Evolutionary conservation across 2,113 vertebrate species (phyloP).

Genomic region (Planiliza haematocheilus): DNA sequence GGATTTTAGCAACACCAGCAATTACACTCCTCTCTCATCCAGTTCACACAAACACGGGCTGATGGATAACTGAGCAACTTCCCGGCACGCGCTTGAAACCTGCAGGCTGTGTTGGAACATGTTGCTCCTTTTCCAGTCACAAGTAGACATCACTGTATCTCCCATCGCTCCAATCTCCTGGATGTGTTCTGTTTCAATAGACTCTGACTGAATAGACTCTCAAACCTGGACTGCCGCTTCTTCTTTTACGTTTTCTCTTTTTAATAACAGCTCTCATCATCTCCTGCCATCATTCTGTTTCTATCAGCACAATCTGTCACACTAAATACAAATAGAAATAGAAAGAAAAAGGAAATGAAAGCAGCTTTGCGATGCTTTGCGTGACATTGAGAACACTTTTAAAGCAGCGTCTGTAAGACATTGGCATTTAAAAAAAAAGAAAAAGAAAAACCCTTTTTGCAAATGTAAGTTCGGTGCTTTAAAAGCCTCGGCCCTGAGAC

Average conservation of each 20-base stretch:
- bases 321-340: conserved; percentile 5
- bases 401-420: conserved; percentile 44
- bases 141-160: not conserved
- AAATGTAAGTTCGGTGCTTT: conserved; percentile 40
- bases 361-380: not conserved
- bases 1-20: conserved; percentile 24
- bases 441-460: conserved; percentile 1
- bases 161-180: conserved; percentile 16
- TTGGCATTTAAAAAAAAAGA: not conserved
- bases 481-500: conserved; percentile 43
- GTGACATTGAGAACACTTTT: conserved; percentile 17
- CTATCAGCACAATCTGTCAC: conserved; percentile 21
- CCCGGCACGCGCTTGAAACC: conserved; percentile 30
- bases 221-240: conserved; percentile 1
- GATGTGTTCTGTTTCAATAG: conserved; percentile 20
- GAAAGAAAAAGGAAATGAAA: conserved; percentile 13
- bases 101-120: conserved; percentile 43
- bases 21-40: conserved; percentile 33
- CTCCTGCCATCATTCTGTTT: conserved; percentile 21
- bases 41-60: conserved; percentile 33
- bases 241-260: not conserved
- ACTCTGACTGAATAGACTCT: conserved; percentile 11
- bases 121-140: conserved; percentile 26
- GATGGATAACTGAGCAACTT: conserved; percentile 14
- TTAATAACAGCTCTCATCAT: conserved; percentile 5